Conservation (phyloP, 2,888 invertebrate genomes). For the Cheilosia pagana region DNA sequence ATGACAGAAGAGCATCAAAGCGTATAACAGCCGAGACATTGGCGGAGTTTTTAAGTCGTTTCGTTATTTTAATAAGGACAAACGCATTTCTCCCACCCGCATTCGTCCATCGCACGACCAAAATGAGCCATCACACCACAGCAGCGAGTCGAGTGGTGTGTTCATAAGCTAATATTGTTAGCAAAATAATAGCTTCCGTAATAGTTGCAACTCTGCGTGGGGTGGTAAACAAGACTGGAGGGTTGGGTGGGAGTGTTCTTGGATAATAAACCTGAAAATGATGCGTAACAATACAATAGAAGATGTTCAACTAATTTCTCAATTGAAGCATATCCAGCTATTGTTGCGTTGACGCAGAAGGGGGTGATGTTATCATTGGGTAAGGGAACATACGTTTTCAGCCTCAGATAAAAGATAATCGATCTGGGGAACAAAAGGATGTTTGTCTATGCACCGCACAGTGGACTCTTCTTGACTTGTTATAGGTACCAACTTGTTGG, state of each 20-base stretch:
- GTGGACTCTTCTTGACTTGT: too few relatives aligned
- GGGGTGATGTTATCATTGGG: constrained; percentile 20
- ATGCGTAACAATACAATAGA: constrained; percentile 24
- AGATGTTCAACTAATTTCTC: constrained; percentile 37
- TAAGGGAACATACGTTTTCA: constrained; percentile 35
- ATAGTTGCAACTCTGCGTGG: background rate
- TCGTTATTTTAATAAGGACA: constrained; percentile 60
- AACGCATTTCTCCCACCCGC: constrained; percentile 20
- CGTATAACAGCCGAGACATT: constrained; percentile 50
- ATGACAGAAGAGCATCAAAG: constrained; percentile 54
- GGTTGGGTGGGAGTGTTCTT: background rate
- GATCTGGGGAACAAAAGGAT: constrained; percentile 10
- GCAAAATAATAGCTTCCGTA: constrained; percentile 57
- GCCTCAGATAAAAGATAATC: constrained; percentile 3
- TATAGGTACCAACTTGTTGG: too few relatives aligned
- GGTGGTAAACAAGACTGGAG: background rate
- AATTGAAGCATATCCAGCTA: constrained; percentile 14
- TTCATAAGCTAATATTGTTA: constrained; percentile 2
- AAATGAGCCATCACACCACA: background rate
- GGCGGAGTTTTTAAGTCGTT: constrained; percentile 55
- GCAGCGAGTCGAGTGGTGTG: constrained; percentile 1
- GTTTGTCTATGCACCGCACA: background rate
- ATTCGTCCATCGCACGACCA: background rate
- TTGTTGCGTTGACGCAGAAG: background rate
- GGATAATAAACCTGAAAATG: background rate